Evolutionary conservation across 2,888 invertebrate species (phyloP), one percentile per base, ranked within the genome.

Genomic region (Limnephilus auricula): DNA sequence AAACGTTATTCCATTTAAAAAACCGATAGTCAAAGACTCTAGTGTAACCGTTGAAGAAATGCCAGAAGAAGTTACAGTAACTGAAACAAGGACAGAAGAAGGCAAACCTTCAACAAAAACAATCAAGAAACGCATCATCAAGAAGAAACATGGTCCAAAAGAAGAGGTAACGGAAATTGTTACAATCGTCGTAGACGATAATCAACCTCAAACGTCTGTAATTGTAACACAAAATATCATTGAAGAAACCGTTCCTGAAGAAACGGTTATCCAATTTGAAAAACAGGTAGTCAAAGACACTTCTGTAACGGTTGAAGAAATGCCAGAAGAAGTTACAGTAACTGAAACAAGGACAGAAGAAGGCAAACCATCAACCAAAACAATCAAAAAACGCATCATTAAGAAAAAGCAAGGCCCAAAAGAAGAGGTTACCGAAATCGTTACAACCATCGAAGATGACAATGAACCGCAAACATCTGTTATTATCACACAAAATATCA

Each of bases 281-380:
- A 89, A 89, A 34, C 79, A 50, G 12, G 25, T 9, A n/a, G 13
- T 30, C 40, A 79, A 88, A 50, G 80, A 80, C 88, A 50, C 31
- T 65, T 2, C 34, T 31, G 86, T 50, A 80, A 89, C 32, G 84
- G 34, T 93, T 78, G 6, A 94, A 94, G 31, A 95, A 95, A n/a
- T 95, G 95, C 92, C 94, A 95, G 12, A 94, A 94, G 88, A 94
- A 95, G 32, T 95, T 95, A 92, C 93, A 82, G 91, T 93, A 94
- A 6, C 94, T 94, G 4, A 93, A 94, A 92, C 93, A 93, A 89
- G 92, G 92, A 93, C 89, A 92, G n/a, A 93, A 93, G 88, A 91
- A 93, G 90, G 93, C 93, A 94, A 95, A 0, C 94, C 94, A 90
- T 95, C 95, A 93, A 50, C 89, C 30, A 83, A 32, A 93, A 40